Evolutionary conservation across 2,113 vertebrate genomes (phyloP), one percentile per base, ranked within the genome.

Genomic region (Promerops cafer): DNA sequence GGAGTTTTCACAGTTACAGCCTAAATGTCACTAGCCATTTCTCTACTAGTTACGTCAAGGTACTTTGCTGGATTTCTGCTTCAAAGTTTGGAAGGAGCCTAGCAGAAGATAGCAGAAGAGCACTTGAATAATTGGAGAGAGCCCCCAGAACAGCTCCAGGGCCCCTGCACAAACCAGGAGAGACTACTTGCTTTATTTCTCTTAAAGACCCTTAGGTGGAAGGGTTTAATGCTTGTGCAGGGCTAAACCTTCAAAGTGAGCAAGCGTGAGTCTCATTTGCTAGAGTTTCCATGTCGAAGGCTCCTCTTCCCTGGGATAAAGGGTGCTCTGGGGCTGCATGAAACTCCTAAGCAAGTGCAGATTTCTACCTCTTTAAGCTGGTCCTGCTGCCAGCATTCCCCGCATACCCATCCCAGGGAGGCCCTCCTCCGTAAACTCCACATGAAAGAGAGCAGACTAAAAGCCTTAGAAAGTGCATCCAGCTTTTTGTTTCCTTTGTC

Each of bases 401-500:
- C 0, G 8, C 94, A 91, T 96, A 95, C 89, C 84, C 96, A 23
- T 95, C 92, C 81, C 80, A 50, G 92, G 79, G 94, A 96, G 93
- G 93, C 94, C 95, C 94, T 97, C 87, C 94, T 97, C 87, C 3
- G 9, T 91, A 92, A 96, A 93, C 78, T 84, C 65, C 70, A 69
- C 78, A 75, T 96, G 93, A 97, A 96, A 97, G 96, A 69, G 70
- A 91, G 93, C 33, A 71, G 92, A 83, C 96, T 96, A 85, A 97
- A 95, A 96, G 96, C 97, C 90, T 96, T 95, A 88, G 94, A 95
- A 96, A 96, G 96, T 97, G 92, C 95, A 93, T 94, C 93, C 87
- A 83, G 96, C 91, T 96, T 97, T 97, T 97, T 97, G 94, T 97
- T 91, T 94, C 90, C 85, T 97, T 97, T 97, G 96, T 97, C 90